phyloP scores from a whole-genome alignment of 2,888 invertebrate species.

The Brenthis hecate region DNA sequence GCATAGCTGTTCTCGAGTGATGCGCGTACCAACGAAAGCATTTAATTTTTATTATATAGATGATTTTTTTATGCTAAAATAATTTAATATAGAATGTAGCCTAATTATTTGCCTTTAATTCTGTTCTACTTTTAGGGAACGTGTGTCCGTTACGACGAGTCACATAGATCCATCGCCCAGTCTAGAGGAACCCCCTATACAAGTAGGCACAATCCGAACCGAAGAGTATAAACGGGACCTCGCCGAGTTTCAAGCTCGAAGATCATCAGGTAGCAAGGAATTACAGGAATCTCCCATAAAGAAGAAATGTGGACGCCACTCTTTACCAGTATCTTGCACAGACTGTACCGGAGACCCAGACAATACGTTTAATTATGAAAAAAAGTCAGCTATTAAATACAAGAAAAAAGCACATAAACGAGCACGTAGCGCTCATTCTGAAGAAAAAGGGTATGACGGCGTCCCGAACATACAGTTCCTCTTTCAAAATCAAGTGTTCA shows the following conservation, averaged over 20 bases:
- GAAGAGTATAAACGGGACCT: constrained; percentile 76
- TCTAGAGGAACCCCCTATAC: constrained; percentile 46
- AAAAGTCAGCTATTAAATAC: constrained; percentile 68
- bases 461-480: constrained; percentile 75
- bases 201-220: constrained; percentile 71
- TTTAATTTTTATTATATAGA: neutral
- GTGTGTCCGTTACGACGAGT: constrained; percentile 69
- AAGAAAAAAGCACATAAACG: constrained; percentile 64
- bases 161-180: constrained; percentile 54
- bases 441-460: constrained; percentile 52
- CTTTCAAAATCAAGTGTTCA: constrained; percentile 78
- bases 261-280: constrained; percentile 60
- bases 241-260: constrained; percentile 75
- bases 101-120: neutral
- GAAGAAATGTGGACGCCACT: constrained; percentile 70
- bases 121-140: constrained; percentile 61
- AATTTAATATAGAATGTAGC: neutral
- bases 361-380: constrained; percentile 72
- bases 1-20: too few species aligned
- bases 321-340: constrained; percentile 71
- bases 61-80: neutral
- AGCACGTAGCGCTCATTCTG: constrained; percentile 57
- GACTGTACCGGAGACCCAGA: constrained; percentile 67
- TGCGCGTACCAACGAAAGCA: too few species aligned
- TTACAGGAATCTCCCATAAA: constrained; percentile 59